Evolutionary conservation across 2,113 vertebrate species (phyloP), one percentile per base, ranked within the genome.

Genomic region (Cercocebus atys): DNA sequence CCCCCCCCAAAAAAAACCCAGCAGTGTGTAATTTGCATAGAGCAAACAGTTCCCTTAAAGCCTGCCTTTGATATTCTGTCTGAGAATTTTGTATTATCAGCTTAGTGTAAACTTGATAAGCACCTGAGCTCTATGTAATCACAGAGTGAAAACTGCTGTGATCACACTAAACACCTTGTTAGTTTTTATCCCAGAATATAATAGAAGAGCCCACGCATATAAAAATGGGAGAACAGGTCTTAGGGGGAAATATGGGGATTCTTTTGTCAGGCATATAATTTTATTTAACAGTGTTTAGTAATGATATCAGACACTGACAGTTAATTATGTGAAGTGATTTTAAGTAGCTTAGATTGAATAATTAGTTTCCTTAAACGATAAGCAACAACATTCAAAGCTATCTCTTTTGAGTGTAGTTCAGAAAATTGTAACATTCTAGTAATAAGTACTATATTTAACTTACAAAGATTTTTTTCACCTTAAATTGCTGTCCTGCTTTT

Each of bases 281-380:
- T 7, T 88, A 82, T 92, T 92, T 88, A 97, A 91, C 43, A 79
- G 68, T 82, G 73, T 92, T 94, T 59, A 93, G 59, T 97, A 93
- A 97, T 83, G 80, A 85, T 97, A 88, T 57, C 50, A 86, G 78
- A 73, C 2, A 72, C 81, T 73, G 55, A 82, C 76, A 73, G n/a
- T 81, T 97, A 96, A 96, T 95, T 97, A 94, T 88, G 66, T 93
- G 40, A 91, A 90, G 52, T 68, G 78, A 95, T 79, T 95, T 59
- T 88, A 95, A 97, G 32, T 76, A 93, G 38, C 52, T 86, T 96
- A 59, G 78, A 73, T 88, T 80, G 27, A 83, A 79, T 93, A 96
- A 95, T 97, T 95, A 97, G n/a, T 93, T 97, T 94, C 40, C 47
- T 76, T 92, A 94, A 88, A 83, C 83, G 73, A 78, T 88, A 93